A percentile compares a stretch with the other conserved stretches of the same genome.
phyloP scores from a whole-genome alignment of 2,113 vertebrate genomes.

The Scopus umbretta region DNA sequence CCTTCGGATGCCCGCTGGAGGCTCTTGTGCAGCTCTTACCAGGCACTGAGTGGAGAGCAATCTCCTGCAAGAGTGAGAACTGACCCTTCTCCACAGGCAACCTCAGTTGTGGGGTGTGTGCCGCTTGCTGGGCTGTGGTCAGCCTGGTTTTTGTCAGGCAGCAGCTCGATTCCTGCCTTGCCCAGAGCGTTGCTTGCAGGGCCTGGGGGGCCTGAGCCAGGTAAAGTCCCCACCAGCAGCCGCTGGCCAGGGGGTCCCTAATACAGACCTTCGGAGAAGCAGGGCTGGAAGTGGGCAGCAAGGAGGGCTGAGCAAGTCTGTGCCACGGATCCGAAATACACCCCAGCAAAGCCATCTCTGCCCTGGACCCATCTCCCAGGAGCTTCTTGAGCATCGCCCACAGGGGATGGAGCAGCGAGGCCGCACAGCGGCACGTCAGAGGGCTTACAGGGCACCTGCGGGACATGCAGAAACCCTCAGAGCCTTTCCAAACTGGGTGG shows the following conservation, averaged over 20 bases:
- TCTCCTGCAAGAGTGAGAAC: neutral
- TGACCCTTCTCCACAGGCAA: rapidly evolving
- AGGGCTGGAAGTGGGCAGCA: neutral
- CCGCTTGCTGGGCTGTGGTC: neutral
- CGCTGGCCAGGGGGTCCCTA: neutral
- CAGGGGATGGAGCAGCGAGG: neutral
- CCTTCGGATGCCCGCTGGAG: neutral
- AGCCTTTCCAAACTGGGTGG: rapidly evolving
- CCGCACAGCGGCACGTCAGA: rapidly evolving
- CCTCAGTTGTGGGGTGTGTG: neutral
- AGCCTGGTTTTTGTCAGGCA: neutral
- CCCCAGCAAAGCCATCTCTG: neutral
- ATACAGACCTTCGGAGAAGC: too few species aligned
- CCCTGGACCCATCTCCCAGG: neutral
- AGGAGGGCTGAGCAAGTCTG: neutral
- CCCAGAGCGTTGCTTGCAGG: neutral
- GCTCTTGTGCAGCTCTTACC: rapidly evolving
- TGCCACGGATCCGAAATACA: neutral
- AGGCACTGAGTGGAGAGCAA: rapidly evolving
- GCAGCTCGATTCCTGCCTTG: neutral
- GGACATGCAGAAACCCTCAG: rapidly evolving
- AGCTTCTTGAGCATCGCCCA: rapidly evolving
- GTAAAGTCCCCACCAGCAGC: neutral
- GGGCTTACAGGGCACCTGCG: neutral
- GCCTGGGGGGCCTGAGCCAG: rapidly evolving